These are phyloP conservation scores for Syndactyla subalaris DNA, from an alignment of 2,797 vertebrate genomes.

Conservation along the genomic window DNA sequence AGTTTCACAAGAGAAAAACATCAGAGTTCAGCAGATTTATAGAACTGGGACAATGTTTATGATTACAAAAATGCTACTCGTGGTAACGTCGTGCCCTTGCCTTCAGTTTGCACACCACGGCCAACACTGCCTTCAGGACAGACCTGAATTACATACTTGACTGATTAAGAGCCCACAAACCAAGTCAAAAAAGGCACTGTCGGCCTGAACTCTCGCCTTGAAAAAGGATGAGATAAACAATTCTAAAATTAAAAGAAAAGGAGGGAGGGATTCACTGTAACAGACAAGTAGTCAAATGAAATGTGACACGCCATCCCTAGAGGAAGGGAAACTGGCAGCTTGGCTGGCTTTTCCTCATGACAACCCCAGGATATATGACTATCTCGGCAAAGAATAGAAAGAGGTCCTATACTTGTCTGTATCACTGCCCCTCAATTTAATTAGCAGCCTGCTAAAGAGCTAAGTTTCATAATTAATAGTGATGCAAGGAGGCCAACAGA, in stretches of 20 bases:
- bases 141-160: conserved; percentile 9
- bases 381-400: not conserved
- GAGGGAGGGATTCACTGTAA: not conserved
- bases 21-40: not conserved
- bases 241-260: conserved; percentile 53
- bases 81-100: conserved; percentile 25
- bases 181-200: conserved; percentile 8
- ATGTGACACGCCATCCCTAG: not conserved
- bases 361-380: conserved; percentile 39
- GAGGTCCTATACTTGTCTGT: conserved; percentile 5
- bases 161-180: conserved; percentile 25
- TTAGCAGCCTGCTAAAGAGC: conserved; percentile 55
- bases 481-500: conserved; percentile 46
- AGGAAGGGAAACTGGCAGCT: conserved; percentile 26
- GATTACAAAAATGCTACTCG: not conserved
- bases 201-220: not conserved
- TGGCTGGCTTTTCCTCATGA: conserved; percentile 25
- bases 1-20: not conserved
- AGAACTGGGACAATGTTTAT: not conserved
- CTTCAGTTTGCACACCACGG: not conserved
- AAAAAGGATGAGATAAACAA: conserved; percentile 55
- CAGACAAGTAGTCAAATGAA: conserved; percentile 46
- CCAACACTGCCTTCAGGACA: not conserved
- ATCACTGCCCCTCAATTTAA: conserved; percentile 49
- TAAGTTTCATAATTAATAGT: conserved; percentile 52